These are phyloP conservation scores for Syngnathus acus DNA, from an alignment of 2,797 vertebrate species.

Conservation along the genomic window DNA sequence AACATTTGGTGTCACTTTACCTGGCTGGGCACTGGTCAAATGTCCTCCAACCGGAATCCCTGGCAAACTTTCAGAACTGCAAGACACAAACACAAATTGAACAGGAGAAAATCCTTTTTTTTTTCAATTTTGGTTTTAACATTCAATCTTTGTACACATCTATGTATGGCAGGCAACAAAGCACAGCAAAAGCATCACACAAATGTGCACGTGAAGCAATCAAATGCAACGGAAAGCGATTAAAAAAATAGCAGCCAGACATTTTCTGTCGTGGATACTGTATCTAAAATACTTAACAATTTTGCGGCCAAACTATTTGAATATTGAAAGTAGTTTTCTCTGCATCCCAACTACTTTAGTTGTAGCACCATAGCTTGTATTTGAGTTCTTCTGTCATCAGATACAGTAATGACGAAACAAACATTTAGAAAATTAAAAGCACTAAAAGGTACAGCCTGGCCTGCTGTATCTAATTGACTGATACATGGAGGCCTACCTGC, in stretches of 20 bases:
- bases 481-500: constrained; percentile 67
- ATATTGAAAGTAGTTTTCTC: neutral
- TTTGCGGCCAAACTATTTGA: neutral
- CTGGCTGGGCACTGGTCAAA: constrained; percentile 2
- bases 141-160: neutral
- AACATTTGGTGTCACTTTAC: neutral
- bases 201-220: neutral
- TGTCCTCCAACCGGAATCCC: neutral
- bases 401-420: neutral
- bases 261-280: neutral
- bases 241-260: neutral
- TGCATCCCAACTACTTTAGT: neutral
- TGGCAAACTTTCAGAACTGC: neutral
- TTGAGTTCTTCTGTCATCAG: neutral
- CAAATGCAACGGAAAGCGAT: neutral
- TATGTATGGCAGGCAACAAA: neutral
- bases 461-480: neutral
- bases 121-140: too few relatives aligned
- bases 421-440: neutral
- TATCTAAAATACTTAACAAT: neutral
- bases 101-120: neutral
- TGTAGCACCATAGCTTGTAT: neutral
- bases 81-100: neutral
- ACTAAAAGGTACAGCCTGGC: neutral
- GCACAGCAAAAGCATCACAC: neutral